Percentiles rank a stretch among this genome's conserved stretches.
Evolutionary conservation across 1,140 invertebrate species (phyloP).

Genomic region (Trichonephila clavipes): DNA sequence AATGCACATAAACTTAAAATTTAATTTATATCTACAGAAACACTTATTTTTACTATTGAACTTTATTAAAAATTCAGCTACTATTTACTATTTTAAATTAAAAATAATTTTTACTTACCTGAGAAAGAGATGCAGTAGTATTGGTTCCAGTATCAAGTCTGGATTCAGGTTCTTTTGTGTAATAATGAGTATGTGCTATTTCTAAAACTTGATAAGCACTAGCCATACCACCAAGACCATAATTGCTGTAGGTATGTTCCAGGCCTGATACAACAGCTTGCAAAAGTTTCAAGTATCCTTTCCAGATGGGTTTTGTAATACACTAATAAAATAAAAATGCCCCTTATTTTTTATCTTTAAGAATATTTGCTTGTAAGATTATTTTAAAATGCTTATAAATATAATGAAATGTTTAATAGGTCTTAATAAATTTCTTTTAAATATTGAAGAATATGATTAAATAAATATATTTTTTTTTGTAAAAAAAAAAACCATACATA

Average conservation of each 20-base stretch:
- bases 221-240: conserved; percentile 97
- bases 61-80: no score
- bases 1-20: no score
- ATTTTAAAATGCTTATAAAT: no score
- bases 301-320: conserved; percentile 93
- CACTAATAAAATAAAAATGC: conserved; percentile 84
- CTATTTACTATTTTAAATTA: no score
- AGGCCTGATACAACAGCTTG: conserved; percentile 94
- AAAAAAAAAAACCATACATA: no score
- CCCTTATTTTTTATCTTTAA: not conserved
- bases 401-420: no score
- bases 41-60: no score
- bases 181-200: conserved; percentile 99
- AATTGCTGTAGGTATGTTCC: conserved; percentile 95
- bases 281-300: conserved; percentile 96
- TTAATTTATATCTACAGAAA: no score
- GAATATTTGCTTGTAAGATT: no score
- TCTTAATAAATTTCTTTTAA: no score
- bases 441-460: no score
- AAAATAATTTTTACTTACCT: conserved; percentile 74
- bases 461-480: no score
- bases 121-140: conserved; percentile 79
- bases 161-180: conserved; percentile 88
- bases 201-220: conserved; percentile 95
- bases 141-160: conserved; percentile 80